Conservation (phyloP, 2,113 vertebrate genomes). For the Bubo scandiacus region DNA sequence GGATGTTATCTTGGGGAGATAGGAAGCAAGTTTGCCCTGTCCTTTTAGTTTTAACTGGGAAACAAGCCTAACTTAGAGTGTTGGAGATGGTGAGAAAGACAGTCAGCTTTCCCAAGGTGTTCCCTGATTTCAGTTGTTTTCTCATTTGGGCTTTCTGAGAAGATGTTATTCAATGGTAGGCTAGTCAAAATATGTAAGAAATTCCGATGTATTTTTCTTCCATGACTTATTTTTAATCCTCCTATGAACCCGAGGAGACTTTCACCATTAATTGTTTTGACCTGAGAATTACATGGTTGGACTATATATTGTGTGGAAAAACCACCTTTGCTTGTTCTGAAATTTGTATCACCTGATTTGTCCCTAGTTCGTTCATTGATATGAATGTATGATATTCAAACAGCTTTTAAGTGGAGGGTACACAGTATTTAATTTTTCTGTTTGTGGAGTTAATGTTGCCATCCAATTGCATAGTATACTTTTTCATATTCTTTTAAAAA, state of each 20-base stretch:
- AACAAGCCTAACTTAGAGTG: not conserved
- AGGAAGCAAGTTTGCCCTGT: not conserved
- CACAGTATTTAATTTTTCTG: not conserved
- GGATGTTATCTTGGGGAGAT: not conserved
- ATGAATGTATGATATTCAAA: not conserved
- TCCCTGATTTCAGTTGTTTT: not conserved
- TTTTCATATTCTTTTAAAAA: not conserved
- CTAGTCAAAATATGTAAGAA: not conserved
- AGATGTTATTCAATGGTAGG: accelerated
- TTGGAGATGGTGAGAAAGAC: not conserved
- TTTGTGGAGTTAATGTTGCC: not conserved
- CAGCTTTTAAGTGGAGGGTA: not conserved
- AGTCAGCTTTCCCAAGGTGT: not conserved
- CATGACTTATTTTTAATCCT: not conserved
- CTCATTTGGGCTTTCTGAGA: not conserved
- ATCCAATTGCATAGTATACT: not conserved
- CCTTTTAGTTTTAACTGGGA: not conserved
- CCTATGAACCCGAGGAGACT: not conserved
- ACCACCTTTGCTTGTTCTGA: not conserved
- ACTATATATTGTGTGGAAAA: not conserved
- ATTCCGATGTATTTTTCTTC: not conserved
- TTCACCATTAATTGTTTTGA: not conserved
- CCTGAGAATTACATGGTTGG: not conserved
- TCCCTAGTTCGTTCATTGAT: not conserved
- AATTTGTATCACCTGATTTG: not conserved